Evolutionary conservation across 1,140 invertebrate species (phyloP).

Genomic region (Himalopsyche phryganea): DNA sequence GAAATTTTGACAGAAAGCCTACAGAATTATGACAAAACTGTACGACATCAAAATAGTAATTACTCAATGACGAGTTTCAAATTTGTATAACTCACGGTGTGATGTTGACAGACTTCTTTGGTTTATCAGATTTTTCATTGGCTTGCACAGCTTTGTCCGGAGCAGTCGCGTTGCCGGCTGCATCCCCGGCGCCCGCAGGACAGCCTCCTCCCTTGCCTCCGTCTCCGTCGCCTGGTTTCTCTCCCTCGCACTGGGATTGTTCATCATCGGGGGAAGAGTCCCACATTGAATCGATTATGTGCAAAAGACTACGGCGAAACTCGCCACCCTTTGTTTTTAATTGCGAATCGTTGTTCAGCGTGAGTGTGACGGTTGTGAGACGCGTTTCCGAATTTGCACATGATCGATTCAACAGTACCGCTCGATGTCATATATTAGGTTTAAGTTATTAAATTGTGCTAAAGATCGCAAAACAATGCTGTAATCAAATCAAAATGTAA

Average conservation of each 20-base stretch:
- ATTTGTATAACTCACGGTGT: constrained; percentile 52
- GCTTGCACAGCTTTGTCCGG: not conserved
- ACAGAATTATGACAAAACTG: too few species aligned
- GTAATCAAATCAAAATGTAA: constrained; percentile 29
- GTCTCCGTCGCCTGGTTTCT: constrained; percentile 28
- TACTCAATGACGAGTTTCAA: too few species aligned
- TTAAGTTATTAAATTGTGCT: constrained; percentile 26
- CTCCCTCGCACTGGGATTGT: constrained; percentile 52
- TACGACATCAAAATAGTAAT: too few species aligned
- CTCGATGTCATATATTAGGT: constrained; percentile 34
- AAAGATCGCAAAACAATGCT: constrained; percentile 15
- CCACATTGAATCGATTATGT: constrained; percentile 59
- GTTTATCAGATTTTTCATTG: constrained; percentile 32
- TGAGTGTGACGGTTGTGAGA: constrained; percentile 10
- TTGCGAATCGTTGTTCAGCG: constrained; percentile 19
- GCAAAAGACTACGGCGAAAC: constrained; percentile 56
- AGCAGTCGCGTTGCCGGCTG: constrained; percentile 35
- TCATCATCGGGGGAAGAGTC: constrained; percentile 54
- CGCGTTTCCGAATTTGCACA: constrained; percentile 29
- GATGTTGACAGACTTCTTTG: constrained; percentile 47
- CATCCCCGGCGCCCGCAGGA: constrained; percentile 44
- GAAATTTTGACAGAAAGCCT: too few species aligned
- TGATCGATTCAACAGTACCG: constrained; percentile 34
- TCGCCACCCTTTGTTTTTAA: constrained; percentile 45
- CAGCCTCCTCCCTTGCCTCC: constrained; percentile 10